A percentile compares a stretch with the other conserved stretches of the same genome.
Conservation (phyloP, 2,888 invertebrate genomes). For the Nephrotoma flavescens region DNA sequence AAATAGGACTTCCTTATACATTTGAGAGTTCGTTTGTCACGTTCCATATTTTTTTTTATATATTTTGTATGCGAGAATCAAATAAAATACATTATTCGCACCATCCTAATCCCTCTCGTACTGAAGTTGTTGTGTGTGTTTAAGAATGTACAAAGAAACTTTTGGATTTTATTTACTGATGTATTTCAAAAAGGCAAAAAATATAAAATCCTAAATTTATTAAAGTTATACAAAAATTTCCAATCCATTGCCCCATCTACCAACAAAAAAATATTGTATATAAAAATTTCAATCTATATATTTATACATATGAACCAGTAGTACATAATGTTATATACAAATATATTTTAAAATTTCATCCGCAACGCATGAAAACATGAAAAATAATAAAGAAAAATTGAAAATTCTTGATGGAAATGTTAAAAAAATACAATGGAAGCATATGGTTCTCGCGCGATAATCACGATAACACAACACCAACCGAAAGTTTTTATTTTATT, state of each 20-base stretch:
- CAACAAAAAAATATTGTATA: background rate
- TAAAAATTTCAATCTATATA: background rate
- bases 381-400: background rate
- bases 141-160: background rate
- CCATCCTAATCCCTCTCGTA: background rate
- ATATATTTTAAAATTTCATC: background rate
- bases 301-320: background rate
- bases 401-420: background rate
- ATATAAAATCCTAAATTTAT: background rate
- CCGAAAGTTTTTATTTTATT: background rate
- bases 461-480: background rate
- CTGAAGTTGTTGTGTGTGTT: background rate
- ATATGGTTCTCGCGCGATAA: background rate
- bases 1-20: background rate
- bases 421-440: background rate
- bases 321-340: no score
- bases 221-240: background rate
- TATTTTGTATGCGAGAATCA: background rate
- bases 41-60: background rate
- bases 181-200: background rate
- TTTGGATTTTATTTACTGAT: background rate
- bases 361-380: background rate
- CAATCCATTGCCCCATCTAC: background rate
- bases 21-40: background rate
- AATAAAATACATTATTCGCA: background rate